Base-by-base conservation (phyloP, 2,797 vertebrate species). In the Perodicticus potto region DNA sequence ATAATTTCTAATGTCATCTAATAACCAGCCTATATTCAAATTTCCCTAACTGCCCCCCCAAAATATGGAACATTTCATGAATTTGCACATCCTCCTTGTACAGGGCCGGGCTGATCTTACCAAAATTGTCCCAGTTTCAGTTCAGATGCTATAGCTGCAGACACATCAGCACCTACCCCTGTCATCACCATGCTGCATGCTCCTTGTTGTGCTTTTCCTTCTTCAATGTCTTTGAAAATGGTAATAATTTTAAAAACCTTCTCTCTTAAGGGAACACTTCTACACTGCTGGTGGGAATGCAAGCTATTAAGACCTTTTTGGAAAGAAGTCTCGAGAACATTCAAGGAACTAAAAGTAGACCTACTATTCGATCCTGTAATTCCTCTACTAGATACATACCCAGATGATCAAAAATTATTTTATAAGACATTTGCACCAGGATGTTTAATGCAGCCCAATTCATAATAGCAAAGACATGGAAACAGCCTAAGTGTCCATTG, bases 201-300 rank as follows among this genome's bases (percentile, higher is more conserved):
- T 74, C 72, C 74, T 89, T 77, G 57, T 43, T 82, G 7, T 55
- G n/a, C 12, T 93, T 81, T 91, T 88, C 13, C 34, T 81, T 87
- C 65, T 72, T 32, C 49, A 73, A 53, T 10, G 29, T 59, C 81
- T 87, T 88, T 90, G 70, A 86, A 93, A 96, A 89, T 55, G 19
- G 95, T 34, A 69, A 34, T 20, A n/a, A 67, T n/a, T 69, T 69
- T 34, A 20, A 95, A 93, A 69, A 53, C 4, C 13, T 34, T 72
- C n/a, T 65, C 43, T 53, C 49, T 53, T 53, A 53, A 53, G 14
- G 49, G 14, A 53, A 53, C 49, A 16, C 49, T 17, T 53, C 49
- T 53, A 53, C 49, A 53, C 49, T 53, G 49, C 49, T 53, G 49
- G 49, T 53, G 14, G 49, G 49, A 53, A 53, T 53, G 49, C 16